Evolutionary conservation across 2,888 invertebrate species (phyloP), one percentile per base, ranked within the genome.

Genomic region (Drosophila lacicola): DNA sequence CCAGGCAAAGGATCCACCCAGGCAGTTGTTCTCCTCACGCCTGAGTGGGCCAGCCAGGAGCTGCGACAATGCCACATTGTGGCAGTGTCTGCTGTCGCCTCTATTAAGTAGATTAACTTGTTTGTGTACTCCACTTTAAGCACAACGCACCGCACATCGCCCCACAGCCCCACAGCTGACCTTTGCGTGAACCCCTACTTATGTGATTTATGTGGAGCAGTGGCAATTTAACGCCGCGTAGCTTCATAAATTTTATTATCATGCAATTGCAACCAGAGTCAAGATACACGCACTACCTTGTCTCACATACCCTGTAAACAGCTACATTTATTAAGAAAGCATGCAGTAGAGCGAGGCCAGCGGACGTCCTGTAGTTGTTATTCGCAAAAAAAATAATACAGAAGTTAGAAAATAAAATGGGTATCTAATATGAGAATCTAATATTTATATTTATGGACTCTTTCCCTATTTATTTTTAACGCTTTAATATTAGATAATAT

Each of bases 201-300:
- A 29, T 65, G 73, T 87, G 82, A 82, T 82, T 82, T 82, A 87
- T 87, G 82, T 84, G 66, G 55, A 63, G 71, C 88, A 71, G 74
- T 81, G 77, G 70, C 82, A 87, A 84, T 82, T 82, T 81, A 62
- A 79, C 79, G 51, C 68, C 81, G 70, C 71, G 81, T 76, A 70
- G 88, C 72, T 82, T 87, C 88, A 82, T 82, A 82, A 82, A 87
- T 82, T 82, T 81, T 84, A 87, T 82, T 87, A 81, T 81, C 85
- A 66, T 69, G 82, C 88, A 84, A 87, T 87, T 82, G 82, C 82
- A 65, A 74, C 41, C 74, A 60, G 17, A 49, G 41, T 54, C 44
- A 42, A 19, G 41, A 29, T 25, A 69, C 11, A 56, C 19, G 45
- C 29, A 11, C 33, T 19, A 9, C 36, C 14, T 11, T 11, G 13